Evolutionary conservation across 2,113 vertebrate genomes (phyloP), one percentile per base, ranked within the genome.

Genomic region (Caloenas nicobarica): DNA sequence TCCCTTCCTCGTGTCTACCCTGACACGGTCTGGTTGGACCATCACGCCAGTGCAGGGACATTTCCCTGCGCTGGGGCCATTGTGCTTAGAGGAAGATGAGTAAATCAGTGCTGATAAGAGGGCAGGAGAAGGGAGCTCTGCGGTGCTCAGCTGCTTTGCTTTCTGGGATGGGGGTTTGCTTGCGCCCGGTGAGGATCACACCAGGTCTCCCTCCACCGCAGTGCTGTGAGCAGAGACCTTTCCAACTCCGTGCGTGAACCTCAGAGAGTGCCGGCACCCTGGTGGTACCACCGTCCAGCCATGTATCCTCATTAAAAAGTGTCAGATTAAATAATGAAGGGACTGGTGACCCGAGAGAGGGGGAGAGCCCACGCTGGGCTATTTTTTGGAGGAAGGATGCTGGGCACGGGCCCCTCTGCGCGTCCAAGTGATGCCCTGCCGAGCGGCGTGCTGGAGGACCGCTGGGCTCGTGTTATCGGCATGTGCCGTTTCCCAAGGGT

Each of bases 391-490:
- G 34, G 29, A 68, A 33, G 34, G 58, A 50, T 58, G 66, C 34
- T 25, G 53, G 56, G n/a, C 33, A 38, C 1, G 5, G 34, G 31
- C 33, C 8, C 29, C 26, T 29, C 16, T 2, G 0, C 11, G 50
- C 50, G 57, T n/a, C n/a, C 84, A n/a, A 15, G 12, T 15, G 56
- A 29, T n/a, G 38, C 48, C 50, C 74, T 17, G 23, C 38, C 0
- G 9, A 70, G 57, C 19, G 2, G 2, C 0, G 1, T 0, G 7
- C 65, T 25, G 11, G 17, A 16, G 57, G 15, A n/a, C 17, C 0
- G 1, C 51, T n/a, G 74, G 38, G 53, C 86, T 92, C 7, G 0
- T 84, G 82, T 78, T 71, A 11, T 4, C n/a, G 33, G 56, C 82
- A 88, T 16, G 86, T 93, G 93, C 71, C 34, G 10, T 64, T 78